Conservation (phyloP, 2,113 vertebrate species). For the Spea bombifrons region DNA sequence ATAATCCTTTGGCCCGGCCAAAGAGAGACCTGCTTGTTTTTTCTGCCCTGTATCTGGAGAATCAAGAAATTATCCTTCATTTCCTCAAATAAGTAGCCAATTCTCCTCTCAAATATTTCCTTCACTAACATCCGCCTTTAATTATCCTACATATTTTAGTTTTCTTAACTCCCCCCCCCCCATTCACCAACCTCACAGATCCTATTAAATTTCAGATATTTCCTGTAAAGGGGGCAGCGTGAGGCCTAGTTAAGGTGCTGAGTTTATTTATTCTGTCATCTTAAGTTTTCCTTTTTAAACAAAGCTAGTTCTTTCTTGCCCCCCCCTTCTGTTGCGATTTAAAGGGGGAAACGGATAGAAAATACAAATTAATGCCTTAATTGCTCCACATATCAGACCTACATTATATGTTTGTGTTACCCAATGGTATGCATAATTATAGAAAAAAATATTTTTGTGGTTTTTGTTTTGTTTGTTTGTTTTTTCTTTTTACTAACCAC, state of each 20-base stretch:
- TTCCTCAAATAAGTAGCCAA: conserved; percentile 45
- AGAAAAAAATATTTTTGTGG: too few species aligned
- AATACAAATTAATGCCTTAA: too few species aligned
- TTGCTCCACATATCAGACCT: too few species aligned
- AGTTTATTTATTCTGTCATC: conserved; percentile 31
- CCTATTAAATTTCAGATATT: conserved; percentile 43
- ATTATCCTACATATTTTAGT: conserved; percentile 39
- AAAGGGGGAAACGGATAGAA: too few species aligned
- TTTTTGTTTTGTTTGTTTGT: too few species aligned
- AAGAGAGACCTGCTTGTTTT: not conserved
- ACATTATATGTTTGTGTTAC: too few species aligned
- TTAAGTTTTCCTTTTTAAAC: not conserved
- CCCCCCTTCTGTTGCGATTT: conserved; percentile 2
- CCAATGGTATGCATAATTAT: too few species aligned
- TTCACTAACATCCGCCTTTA: conserved; percentile 42
- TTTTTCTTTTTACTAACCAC: too few species aligned
- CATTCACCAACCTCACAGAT: conserved; percentile 42
- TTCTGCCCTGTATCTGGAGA: conserved; percentile 31
- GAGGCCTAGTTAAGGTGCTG: conserved; percentile 33
- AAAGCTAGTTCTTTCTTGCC: not conserved
- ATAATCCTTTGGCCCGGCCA: conserved; percentile 5
- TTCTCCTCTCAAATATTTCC: conserved; percentile 45
- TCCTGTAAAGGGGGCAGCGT: conserved; percentile 38
- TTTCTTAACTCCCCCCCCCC: conserved; percentile 11
- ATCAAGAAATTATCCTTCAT: conserved; percentile 41